These are phyloP conservation scores for Andrena praecox DNA, from an alignment of 2,888 invertebrate species.

Conservation along the genomic window DNA sequence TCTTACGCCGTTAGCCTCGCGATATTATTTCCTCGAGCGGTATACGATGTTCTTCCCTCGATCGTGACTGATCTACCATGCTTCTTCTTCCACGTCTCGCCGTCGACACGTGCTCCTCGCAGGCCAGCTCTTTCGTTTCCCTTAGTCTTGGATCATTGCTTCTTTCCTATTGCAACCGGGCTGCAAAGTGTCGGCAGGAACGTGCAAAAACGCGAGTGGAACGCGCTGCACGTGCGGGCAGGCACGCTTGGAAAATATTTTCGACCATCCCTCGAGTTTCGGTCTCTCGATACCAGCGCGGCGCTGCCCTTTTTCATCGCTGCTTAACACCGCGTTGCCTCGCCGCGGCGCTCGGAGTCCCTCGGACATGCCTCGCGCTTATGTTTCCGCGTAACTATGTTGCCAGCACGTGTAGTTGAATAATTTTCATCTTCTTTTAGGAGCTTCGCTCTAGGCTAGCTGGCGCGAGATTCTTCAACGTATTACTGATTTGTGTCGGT, in stretches of 20 bases:
- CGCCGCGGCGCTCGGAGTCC: background rate
- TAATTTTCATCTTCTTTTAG: too few relatives aligned
- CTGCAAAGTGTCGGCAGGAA: conserved; percentile 62
- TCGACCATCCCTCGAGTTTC: conserved; percentile 55
- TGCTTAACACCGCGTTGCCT: conserved; percentile 16
- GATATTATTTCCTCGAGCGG: conserved; percentile 69
- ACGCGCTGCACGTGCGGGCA: conserved; percentile 76
- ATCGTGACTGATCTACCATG: conserved; percentile 71
- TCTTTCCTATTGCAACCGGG: conserved; percentile 65
- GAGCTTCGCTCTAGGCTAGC: too few relatives aligned
- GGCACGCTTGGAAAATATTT: conserved; percentile 71
- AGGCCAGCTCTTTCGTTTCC: conserved; percentile 68
- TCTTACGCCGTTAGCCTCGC: conserved; percentile 57
- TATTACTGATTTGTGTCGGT: too few relatives aligned
- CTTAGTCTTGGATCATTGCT: conserved; percentile 77
- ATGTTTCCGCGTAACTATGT: background rate
- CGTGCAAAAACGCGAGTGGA: conserved; percentile 76
- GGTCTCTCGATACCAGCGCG: conserved; percentile 28
- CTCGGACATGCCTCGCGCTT: background rate
- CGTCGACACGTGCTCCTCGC: conserved; percentile 68
- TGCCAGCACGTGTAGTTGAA: background rate
- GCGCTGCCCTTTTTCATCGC: conserved; percentile 10
- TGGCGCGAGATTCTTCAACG: too few relatives aligned
- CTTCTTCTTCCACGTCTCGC: conserved; percentile 62
- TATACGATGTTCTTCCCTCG: conserved; percentile 59